Percentiles rank a stretch among this genome's conserved stretches.
Conservation (phyloP, 2,113 vertebrate genomes). For the Gopherus evgoodei region DNA sequence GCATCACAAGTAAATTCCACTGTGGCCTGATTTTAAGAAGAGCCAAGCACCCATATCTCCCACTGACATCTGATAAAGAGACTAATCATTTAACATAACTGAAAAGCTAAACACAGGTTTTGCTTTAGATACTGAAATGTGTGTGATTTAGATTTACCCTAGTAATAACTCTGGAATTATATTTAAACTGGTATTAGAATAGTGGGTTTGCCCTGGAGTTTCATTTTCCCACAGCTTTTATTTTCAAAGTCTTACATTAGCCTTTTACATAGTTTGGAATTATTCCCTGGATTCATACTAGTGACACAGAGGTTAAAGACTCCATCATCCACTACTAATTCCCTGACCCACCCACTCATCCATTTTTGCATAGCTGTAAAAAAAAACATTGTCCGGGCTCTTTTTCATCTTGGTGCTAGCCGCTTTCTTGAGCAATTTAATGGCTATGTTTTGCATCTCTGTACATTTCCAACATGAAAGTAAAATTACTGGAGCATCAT, state of each 20-base stretch:
- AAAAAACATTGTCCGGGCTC: conserved; percentile 25
- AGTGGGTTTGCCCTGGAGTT: background rate
- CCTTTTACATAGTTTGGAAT: background rate
- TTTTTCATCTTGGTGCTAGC: background rate
- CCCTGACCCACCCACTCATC: background rate
- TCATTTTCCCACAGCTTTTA: background rate
- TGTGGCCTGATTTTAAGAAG: background rate
- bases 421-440: conserved; percentile 14
- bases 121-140: background rate
- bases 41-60: background rate
- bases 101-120: background rate
- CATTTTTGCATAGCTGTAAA: background rate
- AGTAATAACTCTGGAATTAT: background rate
- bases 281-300: background rate
- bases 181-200: background rate
- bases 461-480: conserved; percentile 27
- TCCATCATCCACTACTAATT: conserved; percentile 26
- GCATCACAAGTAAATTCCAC: fast-evolving
- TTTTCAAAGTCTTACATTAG: conserved; percentile 12
- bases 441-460: background rate
- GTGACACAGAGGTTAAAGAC: background rate
- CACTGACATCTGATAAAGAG: background rate
- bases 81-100: background rate
- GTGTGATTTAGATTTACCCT: background rate
- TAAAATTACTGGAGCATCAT: conserved; percentile 21